Percentiles rank a stretch among this genome's conserved stretches.
phyloP scores from a whole-genome alignment of 2,888 invertebrate species.

The Calameuta idolon region DNA sequence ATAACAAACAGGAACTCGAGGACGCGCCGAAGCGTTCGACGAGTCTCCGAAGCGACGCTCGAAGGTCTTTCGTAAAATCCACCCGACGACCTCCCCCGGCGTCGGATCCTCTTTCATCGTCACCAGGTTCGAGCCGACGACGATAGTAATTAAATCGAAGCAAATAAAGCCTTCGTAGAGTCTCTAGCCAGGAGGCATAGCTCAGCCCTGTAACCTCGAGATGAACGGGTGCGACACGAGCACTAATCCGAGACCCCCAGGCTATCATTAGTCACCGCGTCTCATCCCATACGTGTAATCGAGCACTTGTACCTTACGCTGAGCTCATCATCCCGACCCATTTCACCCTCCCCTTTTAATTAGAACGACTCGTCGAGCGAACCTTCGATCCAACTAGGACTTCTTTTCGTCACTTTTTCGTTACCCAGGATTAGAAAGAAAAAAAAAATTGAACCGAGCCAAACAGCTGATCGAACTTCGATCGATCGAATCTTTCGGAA shows the following conservation, averaged over 20 bases:
- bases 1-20: too few species aligned
- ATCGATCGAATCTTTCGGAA: neutral
- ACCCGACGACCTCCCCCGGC: neutral
- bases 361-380: neutral
- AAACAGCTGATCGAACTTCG: too few species aligned
- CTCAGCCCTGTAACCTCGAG: slow-evolving; percentile 21
- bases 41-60: neutral
- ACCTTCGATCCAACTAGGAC: neutral
- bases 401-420: neutral
- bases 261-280: slow-evolving; percentile 54
- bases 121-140: neutral
- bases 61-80: neutral
- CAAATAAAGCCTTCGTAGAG: slow-evolving; percentile 56
- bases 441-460: too few species aligned
- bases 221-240: slow-evolving; percentile 26
- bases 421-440: neutral
- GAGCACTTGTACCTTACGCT: neutral
- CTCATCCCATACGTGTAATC: slow-evolving; percentile 20
- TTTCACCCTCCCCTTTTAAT: neutral
- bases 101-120: neutral
- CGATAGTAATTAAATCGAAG: slow-evolving; percentile 60
- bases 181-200: slow-evolving; percentile 28
- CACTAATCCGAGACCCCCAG: slow-evolving; percentile 52
- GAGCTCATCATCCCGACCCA: neutral
- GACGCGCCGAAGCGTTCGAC: neutral